Conservation (phyloP, 2,113 vertebrate species). For the Sylvia atricapilla region DNA sequence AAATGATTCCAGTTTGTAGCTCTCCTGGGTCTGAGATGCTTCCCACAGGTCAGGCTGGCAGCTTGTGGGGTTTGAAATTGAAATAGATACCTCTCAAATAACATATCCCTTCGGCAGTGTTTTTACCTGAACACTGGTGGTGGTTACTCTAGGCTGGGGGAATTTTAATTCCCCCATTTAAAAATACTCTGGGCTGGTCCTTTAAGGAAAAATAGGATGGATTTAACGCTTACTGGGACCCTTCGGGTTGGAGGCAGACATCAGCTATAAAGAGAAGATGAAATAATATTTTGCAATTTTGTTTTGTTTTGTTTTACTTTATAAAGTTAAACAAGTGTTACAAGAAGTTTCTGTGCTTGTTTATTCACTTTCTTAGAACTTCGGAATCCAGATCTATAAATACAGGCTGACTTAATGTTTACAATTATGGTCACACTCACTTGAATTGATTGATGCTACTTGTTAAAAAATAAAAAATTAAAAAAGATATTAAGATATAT, state of each 20-base stretch:
- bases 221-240: accelerated
- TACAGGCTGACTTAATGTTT: neutral
- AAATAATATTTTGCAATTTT: slow-evolving; percentile 4
- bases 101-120: accelerated
- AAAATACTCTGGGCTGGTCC: neutral
- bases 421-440: neutral
- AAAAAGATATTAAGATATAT: neutral
- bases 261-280: neutral
- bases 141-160: neutral
- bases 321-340: neutral
- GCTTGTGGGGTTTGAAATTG: neutral
- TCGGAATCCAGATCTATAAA: slow-evolving; percentile 25
- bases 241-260: neutral
- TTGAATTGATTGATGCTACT: neutral
- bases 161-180: neutral
- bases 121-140: neutral
- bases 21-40: neutral
- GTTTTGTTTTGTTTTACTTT: neutral
- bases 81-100: neutral
- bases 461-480: neutral
- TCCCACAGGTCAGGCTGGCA: neutral
- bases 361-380: slow-evolving; percentile 9
- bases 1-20: neutral
- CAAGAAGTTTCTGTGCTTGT: neutral
- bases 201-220: neutral